Base-by-base conservation (phyloP, 2,797 vertebrate species). In the Lycodopsis pacificus region DNA sequence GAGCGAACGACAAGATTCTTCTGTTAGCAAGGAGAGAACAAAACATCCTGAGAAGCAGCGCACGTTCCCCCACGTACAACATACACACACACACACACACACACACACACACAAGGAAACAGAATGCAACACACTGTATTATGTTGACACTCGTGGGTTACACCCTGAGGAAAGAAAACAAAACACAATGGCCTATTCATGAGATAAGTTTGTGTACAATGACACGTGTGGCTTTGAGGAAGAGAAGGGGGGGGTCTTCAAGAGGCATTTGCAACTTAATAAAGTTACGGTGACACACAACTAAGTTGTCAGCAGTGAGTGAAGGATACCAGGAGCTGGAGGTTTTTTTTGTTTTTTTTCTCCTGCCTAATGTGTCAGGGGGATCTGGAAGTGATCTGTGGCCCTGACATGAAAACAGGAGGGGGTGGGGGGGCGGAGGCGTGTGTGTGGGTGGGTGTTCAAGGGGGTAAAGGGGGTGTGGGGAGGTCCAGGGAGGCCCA, bases 321-420 rank as follows among this genome's bases (percentile, higher is more conserved):
- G 10, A 59, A 17, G 68, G 66, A 81, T 71, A 85, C 70, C 57
- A 46, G 59, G 46, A 73, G 74, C 51, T 54, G 61, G 68, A 66
- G 75, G 69, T 59, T 58, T 62, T 76, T 9, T 9, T 9, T n/a
- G n/a, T n/a, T 9, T 9, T 25, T 6, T n/a, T 22, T 4, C 12
- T 14, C 14, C 57, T 62, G 54, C 54, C 76, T 84, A 81, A 85
- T 80, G 81, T 83, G 84, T 84, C 79, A 62, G 78, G 65, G 71
- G 79, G 84, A 84, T 92, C 88, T 92, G 92, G 90, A 90, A 92
- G 76, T 88, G 91, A 89, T 92, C 91, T 91, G 89, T 79, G 77
- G 80, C 65, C 73, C 70, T 76, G 77, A 88, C 89, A 91, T 79
- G 74, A 85, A 81, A 84, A 68, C 19, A 69, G 59, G 81, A 53